These are phyloP conservation scores for Phaethornis superciliosus DNA, from an alignment of 2,113 vertebrate species.

Conservation along the genomic window DNA sequence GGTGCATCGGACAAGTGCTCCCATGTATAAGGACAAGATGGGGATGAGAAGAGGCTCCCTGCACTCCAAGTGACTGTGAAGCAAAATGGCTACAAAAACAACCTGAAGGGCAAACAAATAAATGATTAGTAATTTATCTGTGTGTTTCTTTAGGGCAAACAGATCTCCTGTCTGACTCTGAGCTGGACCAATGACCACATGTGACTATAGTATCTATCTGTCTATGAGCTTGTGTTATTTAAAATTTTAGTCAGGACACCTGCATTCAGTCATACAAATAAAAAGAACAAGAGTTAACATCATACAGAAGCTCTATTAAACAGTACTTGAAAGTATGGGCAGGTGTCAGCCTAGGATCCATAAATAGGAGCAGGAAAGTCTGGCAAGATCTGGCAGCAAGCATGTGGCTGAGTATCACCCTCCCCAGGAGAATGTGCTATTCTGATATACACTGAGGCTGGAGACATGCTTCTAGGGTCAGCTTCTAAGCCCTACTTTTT, in stretches of 20 bases:
- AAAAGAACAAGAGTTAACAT: neutral
- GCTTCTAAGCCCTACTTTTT: neutral
- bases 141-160: neutral
- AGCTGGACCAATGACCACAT: neutral
- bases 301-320: neutral
- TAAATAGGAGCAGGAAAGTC: neutral
- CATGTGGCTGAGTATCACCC: neutral
- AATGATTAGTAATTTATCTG: neutral
- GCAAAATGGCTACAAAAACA: constrained; percentile 94
- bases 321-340: neutral
- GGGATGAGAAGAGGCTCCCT: constrained; percentile 94
- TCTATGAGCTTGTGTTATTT: neutral
- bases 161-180: neutral
- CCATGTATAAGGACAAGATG: constrained; percentile 97
- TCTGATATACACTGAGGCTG: neutral
- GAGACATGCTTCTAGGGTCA: neutral
- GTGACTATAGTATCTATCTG: neutral
- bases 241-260: neutral
- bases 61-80: constrained; percentile 95
- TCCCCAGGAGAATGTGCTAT: neutral
- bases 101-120: constrained; percentile 76
- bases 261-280: neutral
- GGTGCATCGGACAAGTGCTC: constrained; percentile 92
- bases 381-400: neutral
- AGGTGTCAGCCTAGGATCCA: neutral